A percentile compares a stretch with the other conserved stretches of the same genome.
phyloP scores from a whole-genome alignment of 2,797 vertebrate species.

The Lates japonicus region DNA sequence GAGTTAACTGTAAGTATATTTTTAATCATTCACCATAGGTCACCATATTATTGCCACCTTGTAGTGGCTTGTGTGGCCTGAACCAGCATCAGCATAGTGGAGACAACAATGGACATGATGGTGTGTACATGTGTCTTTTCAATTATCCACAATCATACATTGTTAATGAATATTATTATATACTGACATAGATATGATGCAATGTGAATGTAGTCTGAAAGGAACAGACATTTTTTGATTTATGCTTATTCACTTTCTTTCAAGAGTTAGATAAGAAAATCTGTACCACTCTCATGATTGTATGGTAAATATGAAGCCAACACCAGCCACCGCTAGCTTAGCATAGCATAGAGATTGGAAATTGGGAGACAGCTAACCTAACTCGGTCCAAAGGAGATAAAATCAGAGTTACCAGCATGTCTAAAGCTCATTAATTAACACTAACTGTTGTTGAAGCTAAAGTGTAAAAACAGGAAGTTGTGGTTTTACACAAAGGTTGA shows the following conservation, averaged over 20 bases:
- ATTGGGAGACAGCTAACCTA: too few species aligned
- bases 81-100: neutral
- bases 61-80: neutral
- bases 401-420: neutral
- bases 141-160: neutral
- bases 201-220: neutral
- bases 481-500: too few species aligned
- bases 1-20: neutral
- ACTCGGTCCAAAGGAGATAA: neutral
- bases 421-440: neutral
- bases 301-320: neutral
- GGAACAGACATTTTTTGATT: neutral
- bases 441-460: neutral
- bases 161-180: neutral
- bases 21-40: neutral
- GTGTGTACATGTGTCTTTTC: neutral
- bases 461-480: neutral
- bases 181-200: slow-evolving; percentile 11
- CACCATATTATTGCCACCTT: neutral
- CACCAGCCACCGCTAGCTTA: neutral
- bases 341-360: slow-evolving; percentile 3
- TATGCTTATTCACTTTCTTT: neutral
- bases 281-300: neutral
- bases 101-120: neutral
- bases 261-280: neutral